Evolutionary conservation across 2,113 vertebrate species (phyloP).

Genomic region (Brachyhypopomus gauderio): DNA sequence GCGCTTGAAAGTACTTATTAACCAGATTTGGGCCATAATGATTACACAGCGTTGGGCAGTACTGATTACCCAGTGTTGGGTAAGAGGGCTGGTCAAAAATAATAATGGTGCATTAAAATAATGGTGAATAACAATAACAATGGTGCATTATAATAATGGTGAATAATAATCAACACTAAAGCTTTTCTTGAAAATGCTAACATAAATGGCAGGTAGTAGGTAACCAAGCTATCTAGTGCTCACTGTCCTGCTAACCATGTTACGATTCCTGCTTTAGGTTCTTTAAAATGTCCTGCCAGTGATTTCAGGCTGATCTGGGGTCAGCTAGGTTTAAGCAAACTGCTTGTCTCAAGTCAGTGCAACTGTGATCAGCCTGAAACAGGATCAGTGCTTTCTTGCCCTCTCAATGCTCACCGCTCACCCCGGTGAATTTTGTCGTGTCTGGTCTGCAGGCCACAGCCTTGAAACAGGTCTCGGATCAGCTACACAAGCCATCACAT

Average conservation of each 20-base stretch:
- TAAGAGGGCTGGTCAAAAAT: too few species aligned
- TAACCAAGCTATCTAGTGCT: not conserved
- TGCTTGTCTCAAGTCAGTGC: conserved; percentile 3
- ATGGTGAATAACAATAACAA: not conserved
- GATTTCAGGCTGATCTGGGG: not conserved
- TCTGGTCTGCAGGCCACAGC: not conserved
- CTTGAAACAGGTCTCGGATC: conserved; percentile 13
- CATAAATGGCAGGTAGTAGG: not conserved
- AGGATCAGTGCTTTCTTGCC: conserved; percentile 42
- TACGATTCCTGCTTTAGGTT: conserved; percentile 24
- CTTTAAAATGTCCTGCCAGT: not conserved
- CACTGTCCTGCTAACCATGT: too few species aligned
- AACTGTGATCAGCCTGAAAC: conserved; percentile 22
- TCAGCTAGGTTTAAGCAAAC: not conserved
- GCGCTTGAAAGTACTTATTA: too few species aligned
- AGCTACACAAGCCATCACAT: not conserved
- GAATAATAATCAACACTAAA: not conserved
- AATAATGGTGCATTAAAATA: too few species aligned
- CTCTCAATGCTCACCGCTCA: not conserved
- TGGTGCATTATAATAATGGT: too few species aligned
- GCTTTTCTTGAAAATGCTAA: conserved; percentile 3
- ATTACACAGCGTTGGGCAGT: too few species aligned
- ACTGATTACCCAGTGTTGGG: too few species aligned
- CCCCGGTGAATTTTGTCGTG: not conserved
- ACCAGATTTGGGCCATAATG: too few species aligned